Base-by-base conservation (phyloP, 2,888 invertebrate species). In the Torymus tubicola region DNA sequence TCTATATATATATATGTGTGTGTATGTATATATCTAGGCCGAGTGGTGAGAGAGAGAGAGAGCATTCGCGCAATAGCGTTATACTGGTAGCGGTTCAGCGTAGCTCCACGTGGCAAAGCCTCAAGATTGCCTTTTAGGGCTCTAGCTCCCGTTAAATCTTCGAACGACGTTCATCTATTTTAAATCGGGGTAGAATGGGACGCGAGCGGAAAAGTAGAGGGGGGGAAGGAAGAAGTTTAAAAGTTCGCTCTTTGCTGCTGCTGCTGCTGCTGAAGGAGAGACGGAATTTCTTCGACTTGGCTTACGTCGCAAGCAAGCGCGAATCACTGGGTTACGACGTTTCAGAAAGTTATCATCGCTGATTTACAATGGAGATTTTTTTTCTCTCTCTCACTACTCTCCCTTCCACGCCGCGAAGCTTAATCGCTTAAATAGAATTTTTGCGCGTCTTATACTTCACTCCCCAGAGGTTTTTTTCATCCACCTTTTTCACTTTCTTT, bases 71-170 rank as follows among this genome's bases (percentile, higher is more conserved):
- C 42, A 57, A 8, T 24, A n/a, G 11, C 50, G 31, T 31, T 31
- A 8, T n/a, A n/a, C 31, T 8, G 31, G 24, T 24, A 24, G 24
- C 24, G 24, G 31, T 31, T 31, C 31, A 31, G 8, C 31, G n/a
- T n/a, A 65, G 70, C n/a, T 21, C 31, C 60, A 61, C 16, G 24
- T 57, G 64, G 21, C 12, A 60, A 63, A 64, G 64, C 70, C 72
- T 61, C 68, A 55, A 69, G 73, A 81, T 78, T 74, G 77, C 69
- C 75, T 80, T 70, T 80, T 80, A 79, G 71, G 70, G 63, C 61
- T 18, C 65, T 21, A 21, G 13, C 64, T 60, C 21, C 18, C 71
- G 67, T 67, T 68, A 77, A 68, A 72, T 81, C 70, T 72, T 64
- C 71, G 52, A 68, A 68, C 68, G 73, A 73, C 58, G 52, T 73